Base-by-base conservation (phyloP, 92 coral and sea anemone genomes). In the Siderastrea radians region DNA sequence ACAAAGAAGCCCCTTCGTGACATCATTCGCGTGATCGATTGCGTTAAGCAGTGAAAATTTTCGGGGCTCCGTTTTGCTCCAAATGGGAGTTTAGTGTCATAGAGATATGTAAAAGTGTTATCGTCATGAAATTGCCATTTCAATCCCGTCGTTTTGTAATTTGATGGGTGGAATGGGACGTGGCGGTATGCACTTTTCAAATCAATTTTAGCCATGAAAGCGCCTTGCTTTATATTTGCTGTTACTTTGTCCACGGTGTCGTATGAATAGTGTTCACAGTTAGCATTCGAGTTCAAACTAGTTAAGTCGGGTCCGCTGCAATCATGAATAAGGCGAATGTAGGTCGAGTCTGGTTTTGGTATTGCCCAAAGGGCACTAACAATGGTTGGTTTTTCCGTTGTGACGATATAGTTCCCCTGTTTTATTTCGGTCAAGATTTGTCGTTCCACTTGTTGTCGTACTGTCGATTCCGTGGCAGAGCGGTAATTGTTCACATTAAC, bases 401-500 rank as follows among this genome's bases (percentile, higher is more conserved):
- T 77, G 3, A 60, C 17, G 1, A 46, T 48, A 48, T 61, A 77
- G 57, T 77, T 77, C 14, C 82, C 47, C 13, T 49, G 82, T n/a
- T 61, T 43, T 46, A 77, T 77, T 76, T 77, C 55, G 55, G 55
- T 52, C 55, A 52, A 8, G 5, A 81, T 81, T 81, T 81, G 85
- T 16, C 13, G 48, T 49, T 81, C 85, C 15, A 81, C 85, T 63
- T 61, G 64, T 3, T 60, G 48, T 66, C 52, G 64, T 51, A 17
- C 48, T 38, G 85, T 8, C 17, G 48, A 16, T 1, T 81, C 76
- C 57, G 85, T 81, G 13, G 85, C 85, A 43, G 85, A 81, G 48
- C 67, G 64, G 58, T 81, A 81, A 63, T 81, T 81, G 52, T 81
- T 43, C 7, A 81, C 85, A 62, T 81, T 75, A 74, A 54, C 76